phyloP scores from a whole-genome alignment of 2,888 invertebrate species.

The Oxyteleia sp. region DNA sequence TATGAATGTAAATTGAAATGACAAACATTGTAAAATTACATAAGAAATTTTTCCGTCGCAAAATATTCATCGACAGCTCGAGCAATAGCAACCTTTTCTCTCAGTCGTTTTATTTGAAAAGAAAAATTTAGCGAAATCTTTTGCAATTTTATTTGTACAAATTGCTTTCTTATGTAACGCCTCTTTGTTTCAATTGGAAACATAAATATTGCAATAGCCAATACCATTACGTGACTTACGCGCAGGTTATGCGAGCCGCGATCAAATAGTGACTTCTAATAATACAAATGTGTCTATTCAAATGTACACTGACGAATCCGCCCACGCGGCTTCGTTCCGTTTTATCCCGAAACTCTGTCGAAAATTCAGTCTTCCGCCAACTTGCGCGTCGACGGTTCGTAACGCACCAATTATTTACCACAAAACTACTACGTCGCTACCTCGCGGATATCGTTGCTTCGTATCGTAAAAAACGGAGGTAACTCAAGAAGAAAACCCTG shows the following conservation, averaged over 20 bases:
- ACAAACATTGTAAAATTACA: too few relatives aligned
- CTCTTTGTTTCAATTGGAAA: too few relatives aligned
- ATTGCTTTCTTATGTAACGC: too few relatives aligned
- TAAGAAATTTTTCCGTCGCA: too few relatives aligned
- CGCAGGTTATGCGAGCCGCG: conserved; percentile 25
- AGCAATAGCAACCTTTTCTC: too few relatives aligned
- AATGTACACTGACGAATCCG: conserved; percentile 59
- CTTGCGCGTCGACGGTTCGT: conserved; percentile 76
- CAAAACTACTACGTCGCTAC: conserved; percentile 1
- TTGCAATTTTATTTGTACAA: too few relatives aligned
- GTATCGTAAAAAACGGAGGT: conserved; percentile 81
- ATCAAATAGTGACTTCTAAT: conserved; percentile 67
- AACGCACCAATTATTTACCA: background rate
- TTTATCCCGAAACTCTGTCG: conserved; percentile 76
- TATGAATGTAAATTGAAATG: too few relatives aligned
- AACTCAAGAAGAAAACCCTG: conserved; percentile 78
- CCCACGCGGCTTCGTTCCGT: conserved; percentile 77
- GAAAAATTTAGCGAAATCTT: too few relatives aligned
- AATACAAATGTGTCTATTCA: conserved; percentile 66
- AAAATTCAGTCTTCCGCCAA: conserved; percentile 81
- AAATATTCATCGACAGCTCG: too few relatives aligned
- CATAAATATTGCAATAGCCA: conserved; percentile 46
- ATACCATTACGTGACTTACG: conserved; percentile 31
- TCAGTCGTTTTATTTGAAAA: too few relatives aligned
- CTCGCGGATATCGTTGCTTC: conserved; percentile 20